Conservation (phyloP, 2,888 invertebrate species). For the Oscheius myriophilus region DNA sequence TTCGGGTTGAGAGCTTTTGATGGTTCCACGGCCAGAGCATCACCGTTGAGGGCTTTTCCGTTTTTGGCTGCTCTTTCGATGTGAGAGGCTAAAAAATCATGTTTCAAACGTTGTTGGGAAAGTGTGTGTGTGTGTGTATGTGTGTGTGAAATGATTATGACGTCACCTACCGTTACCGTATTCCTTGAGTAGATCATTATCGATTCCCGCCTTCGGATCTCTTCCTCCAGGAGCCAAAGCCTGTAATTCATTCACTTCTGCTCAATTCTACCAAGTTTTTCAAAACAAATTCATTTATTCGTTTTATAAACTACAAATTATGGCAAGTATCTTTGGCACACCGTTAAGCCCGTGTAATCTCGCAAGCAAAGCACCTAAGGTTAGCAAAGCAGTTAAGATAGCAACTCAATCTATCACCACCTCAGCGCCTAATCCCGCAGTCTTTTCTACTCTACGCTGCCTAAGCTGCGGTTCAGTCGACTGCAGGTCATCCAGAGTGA, state of each 20-base stretch:
- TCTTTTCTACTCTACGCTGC: too few relatives aligned
- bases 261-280: too few relatives aligned
- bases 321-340: slow-evolving; percentile 3
- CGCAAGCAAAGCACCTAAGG: too few relatives aligned
- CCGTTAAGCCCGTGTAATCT: too few relatives aligned
- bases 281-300: too few relatives aligned
- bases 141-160: not conserved
- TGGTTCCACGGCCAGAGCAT: slow-evolving; percentile 52
- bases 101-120: too few relatives aligned
- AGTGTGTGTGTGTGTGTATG: too few relatives aligned
- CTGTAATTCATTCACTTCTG: slow-evolving; percentile 25
- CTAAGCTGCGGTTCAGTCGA: too few relatives aligned
- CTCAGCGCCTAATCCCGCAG: too few relatives aligned
- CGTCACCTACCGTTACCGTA: slow-evolving; percentile 58
- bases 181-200: slow-evolving; percentile 49
- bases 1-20: slow-evolving; percentile 52
- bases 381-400: too few relatives aligned
- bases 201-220: slow-evolving; percentile 31
- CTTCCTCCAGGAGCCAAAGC: slow-evolving; percentile 37
- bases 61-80: slow-evolving; percentile 62
- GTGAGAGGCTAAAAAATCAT: slow-evolving; percentile 46
- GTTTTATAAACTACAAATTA: not conserved
- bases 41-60: slow-evolving; percentile 35
- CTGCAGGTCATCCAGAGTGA: too few relatives aligned
- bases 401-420: too few relatives aligned